These are phyloP conservation scores for Glomeris marginata DNA, from an alignment of 2,888 invertebrate genomes.

Conservation along the genomic window DNA sequence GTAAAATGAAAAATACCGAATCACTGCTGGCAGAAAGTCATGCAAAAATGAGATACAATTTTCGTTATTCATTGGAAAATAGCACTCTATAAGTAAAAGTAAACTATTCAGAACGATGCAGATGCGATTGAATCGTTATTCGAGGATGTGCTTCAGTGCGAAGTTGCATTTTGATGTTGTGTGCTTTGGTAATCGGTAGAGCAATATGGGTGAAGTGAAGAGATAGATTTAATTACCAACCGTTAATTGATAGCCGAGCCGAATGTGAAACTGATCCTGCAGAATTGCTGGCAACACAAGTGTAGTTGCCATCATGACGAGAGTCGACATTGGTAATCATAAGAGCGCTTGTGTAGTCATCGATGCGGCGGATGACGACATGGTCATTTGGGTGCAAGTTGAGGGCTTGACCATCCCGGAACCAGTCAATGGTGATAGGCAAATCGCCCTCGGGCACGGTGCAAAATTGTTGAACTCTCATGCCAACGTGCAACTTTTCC, in stretches of 20 bases:
- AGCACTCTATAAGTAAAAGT: no score
- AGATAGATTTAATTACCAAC: constrained; percentile 5
- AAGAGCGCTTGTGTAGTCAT: constrained; percentile 14
- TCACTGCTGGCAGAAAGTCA: no score
- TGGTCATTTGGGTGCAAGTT: constrained; percentile 1
- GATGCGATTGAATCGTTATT: no score
- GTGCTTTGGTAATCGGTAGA: neutral
- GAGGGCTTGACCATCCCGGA: constrained; percentile 12
- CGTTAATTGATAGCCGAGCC: constrained; percentile 12
- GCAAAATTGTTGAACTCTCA: constrained; percentile 13
- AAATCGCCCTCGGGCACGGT: constrained; percentile 15
- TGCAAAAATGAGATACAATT: no score
- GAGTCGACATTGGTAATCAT: constrained; percentile 12
- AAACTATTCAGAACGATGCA: no score
- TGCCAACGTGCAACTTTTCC: constrained; percentile 13
- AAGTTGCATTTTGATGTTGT: no score
- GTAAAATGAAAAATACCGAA: no score
- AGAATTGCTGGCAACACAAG: constrained; percentile 12
- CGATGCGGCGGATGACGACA: constrained; percentile 13
- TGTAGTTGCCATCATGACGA: constrained; percentile 14
- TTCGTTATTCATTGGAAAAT: no score
- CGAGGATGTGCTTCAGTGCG: no score
- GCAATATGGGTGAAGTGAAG: neutral
- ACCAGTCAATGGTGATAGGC: constrained; percentile 13
- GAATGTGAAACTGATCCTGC: constrained; percentile 13